These are phyloP conservation scores for Suncus etruscus DNA, from an alignment of 2,113 vertebrate species.

Conservation along the genomic window DNA sequence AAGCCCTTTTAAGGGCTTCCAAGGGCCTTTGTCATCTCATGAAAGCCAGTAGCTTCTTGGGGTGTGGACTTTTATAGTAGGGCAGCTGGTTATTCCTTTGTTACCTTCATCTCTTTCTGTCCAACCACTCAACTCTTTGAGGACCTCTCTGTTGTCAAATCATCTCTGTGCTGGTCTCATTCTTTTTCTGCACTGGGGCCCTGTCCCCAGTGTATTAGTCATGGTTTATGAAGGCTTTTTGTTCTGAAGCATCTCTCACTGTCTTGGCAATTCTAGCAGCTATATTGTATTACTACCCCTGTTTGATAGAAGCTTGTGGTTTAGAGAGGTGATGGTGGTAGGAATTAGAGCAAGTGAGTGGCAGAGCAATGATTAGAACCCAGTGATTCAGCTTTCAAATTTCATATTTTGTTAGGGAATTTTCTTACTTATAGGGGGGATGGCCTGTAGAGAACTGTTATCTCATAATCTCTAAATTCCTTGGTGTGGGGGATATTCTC, in stretches of 20 bases:
- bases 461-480: neutral
- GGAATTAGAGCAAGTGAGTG: neutral
- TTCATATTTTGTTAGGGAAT: constrained; percentile 15
- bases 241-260: constrained; percentile 16
- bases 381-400: constrained; percentile 12
- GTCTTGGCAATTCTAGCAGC: constrained; percentile 36
- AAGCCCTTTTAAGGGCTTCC: constrained; percentile 65
- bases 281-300: neutral
- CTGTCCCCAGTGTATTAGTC: neutral
- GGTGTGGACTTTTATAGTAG: neutral
- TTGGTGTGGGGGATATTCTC: neutral
- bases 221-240: constrained; percentile 45
- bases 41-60: constrained; percentile 21
- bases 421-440: constrained; percentile 19
- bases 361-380: constrained; percentile 13
- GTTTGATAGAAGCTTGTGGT: constrained; percentile 48
- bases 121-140: constrained; percentile 25
- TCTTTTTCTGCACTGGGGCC: constrained; percentile 10
- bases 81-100: constrained; percentile 40
- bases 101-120: neutral
- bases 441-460: constrained; percentile 23
- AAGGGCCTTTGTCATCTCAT: constrained; percentile 60
- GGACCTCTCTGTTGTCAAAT: neutral
- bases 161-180: constrained; percentile 2
- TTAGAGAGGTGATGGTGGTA: constrained; percentile 22